These are phyloP conservation scores for western clawed frog (Xenopus tropicalis) DNA, from an alignment of 2,113 vertebrate genomes.

Conservation along the genomic window UCB_Xtro_10.0 CM004451.2:60839001-60839500, in stretches of 20 bases:
- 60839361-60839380: too few relatives aligned
- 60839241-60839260: constrained; percentile 3
- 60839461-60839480: too few relatives aligned
- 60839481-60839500: too few relatives aligned
- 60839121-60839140: constrained; percentile 70
- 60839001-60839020: constrained; percentile 6
- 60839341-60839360: neutral
- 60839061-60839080: constrained; percentile 45
- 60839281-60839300: constrained; percentile 3
- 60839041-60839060: constrained; percentile 53
- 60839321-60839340: constrained; percentile 23
- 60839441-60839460: too few relatives aligned
- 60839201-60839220: constrained; percentile 23
- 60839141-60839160: constrained; percentile 52
- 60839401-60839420: too few relatives aligned
- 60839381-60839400: too few relatives aligned
- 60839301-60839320: neutral
- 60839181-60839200: constrained; percentile 56
- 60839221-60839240: constrained; percentile 37
- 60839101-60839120: constrained; percentile 52
- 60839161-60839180: constrained; percentile 63
- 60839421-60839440: too few relatives aligned
- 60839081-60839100: constrained; percentile 60
- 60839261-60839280: neutral
- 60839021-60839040: constrained; percentile 40